Evolutionary conservation across 2,888 invertebrate genomes (phyloP).

Genomic region (Drosophila formosana): DNA sequence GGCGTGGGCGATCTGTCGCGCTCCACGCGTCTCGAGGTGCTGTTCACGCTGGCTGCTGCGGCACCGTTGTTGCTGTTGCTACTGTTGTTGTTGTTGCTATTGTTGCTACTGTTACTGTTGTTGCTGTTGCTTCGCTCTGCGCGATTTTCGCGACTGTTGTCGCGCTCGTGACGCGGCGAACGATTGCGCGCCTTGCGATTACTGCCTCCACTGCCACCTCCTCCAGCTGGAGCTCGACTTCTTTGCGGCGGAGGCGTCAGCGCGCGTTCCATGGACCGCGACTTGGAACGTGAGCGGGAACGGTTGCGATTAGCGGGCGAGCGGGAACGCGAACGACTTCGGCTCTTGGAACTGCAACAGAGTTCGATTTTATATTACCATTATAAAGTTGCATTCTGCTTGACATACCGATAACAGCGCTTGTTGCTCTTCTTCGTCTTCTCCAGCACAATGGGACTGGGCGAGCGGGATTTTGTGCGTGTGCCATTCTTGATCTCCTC

Average conservation of each 20-base stretch:
- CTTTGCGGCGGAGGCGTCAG: conserved; percentile 62
- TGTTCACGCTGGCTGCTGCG: conserved; percentile 70
- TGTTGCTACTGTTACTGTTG: conserved; percentile 23
- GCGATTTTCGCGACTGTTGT: conserved; percentile 69
- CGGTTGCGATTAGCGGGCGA: conserved; percentile 85
- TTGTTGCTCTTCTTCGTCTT: conserved; percentile 85
- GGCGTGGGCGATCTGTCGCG: conserved; percentile 87
- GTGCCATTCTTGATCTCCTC: conserved; percentile 91
- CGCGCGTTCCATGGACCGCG: conserved; percentile 83
- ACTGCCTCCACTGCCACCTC: conserved; percentile 21
- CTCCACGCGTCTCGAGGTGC: conserved; percentile 83
- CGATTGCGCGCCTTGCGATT: conserved; percentile 84
- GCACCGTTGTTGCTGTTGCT: conserved; percentile 40
- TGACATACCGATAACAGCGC: conserved; percentile 89
- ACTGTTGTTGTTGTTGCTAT: conserved; percentile 34
- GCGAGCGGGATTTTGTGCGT: conserved; percentile 90
- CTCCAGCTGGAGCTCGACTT: conserved; percentile 36
- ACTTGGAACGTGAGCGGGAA: conserved; percentile 77
- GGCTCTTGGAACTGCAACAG: conserved; percentile 85
- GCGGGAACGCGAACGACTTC: conserved; percentile 87
- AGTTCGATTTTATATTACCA: background rate
- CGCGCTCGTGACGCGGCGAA: conserved; percentile 84
- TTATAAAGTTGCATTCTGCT: no score
- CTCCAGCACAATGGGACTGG: conserved; percentile 91
- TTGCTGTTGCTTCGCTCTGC: conserved; percentile 78